Evolutionary conservation across 2,888 invertebrate species (phyloP).

Genomic region (Euphydryas editha): DNA sequence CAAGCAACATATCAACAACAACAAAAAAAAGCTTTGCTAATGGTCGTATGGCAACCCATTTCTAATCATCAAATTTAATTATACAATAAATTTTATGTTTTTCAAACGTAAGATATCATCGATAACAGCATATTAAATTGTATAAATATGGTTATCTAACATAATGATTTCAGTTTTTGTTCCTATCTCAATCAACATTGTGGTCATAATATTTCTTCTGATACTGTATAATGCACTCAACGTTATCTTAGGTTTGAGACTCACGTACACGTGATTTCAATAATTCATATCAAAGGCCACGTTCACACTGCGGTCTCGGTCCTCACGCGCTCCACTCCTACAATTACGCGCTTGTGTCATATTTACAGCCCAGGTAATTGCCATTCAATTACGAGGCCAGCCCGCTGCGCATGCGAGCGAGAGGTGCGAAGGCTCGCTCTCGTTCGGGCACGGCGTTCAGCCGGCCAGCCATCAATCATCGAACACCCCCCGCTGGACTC

Average conservation of each 20-base stretch:
- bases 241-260: slow-evolving; percentile 32
- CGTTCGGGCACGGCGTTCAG: slow-evolving; percentile 62
- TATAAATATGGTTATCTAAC: slow-evolving; percentile 27
- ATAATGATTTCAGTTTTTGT: slow-evolving; percentile 30
- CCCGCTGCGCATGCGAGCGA: slow-evolving; percentile 67
- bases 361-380: slow-evolving; percentile 84
- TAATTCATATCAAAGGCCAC: slow-evolving; percentile 74
- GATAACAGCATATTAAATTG: slow-evolving; percentile 12
- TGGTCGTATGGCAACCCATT: not conserved
- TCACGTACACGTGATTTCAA: slow-evolving; percentile 65
- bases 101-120: slow-evolving; percentile 5
- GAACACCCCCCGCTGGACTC: slow-evolving; percentile 77
- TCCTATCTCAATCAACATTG: slow-evolving; percentile 35
- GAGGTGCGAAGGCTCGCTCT: slow-evolving; percentile 57
- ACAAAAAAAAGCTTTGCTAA: not conserved
- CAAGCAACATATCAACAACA: not conserved
- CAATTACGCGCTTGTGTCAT: slow-evolving; percentile 84
- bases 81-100: slow-evolving; percentile 7
- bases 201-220: slow-evolving; percentile 25
- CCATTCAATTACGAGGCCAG: slow-evolving; percentile 81
- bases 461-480: slow-evolving; percentile 81
- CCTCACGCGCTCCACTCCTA: slow-evolving; percentile 77
- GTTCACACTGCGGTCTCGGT: slow-evolving; percentile 70
- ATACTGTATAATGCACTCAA: slow-evolving; percentile 36
- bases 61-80: slow-evolving; percentile 7